These are phyloP conservation scores for Gobius niger DNA, from an alignment of 2,113 vertebrate species.

Conservation along the genomic window DNA sequence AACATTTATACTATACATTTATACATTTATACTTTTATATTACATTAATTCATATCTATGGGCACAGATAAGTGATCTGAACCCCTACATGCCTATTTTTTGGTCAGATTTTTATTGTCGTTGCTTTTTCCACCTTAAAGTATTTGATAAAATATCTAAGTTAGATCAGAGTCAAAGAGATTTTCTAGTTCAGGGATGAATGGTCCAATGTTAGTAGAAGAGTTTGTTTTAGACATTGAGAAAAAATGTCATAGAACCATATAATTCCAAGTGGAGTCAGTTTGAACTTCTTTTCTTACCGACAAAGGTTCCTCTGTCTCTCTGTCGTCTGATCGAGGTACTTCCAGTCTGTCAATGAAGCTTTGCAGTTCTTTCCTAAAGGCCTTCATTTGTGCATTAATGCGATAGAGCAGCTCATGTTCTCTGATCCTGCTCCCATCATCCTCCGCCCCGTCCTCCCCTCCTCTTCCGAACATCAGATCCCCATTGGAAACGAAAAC, in stretches of 20 bases:
- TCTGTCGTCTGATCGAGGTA: slow-evolving; percentile 85
- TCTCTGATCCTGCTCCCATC: slow-evolving; percentile 88
- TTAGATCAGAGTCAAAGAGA: background rate
- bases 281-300: slow-evolving; percentile 77
- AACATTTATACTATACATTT: too few species aligned
- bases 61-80: too few species aligned
- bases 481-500: slow-evolving; percentile 91
- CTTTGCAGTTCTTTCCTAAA: slow-evolving; percentile 95
- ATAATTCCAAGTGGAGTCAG: background rate
- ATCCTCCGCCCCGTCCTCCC: slow-evolving; percentile 84
- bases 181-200: background rate
- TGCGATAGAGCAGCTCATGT: slow-evolving; percentile 93
- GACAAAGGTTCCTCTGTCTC: slow-evolving; percentile 91
- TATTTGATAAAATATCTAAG: background rate
- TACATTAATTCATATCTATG: too few species aligned
- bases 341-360: slow-evolving; percentile 92
- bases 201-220: background rate
- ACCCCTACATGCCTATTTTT: too few species aligned
- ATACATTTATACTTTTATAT: too few species aligned
- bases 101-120: too few species aligned
- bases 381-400: slow-evolving; percentile 96
- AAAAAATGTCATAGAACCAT: background rate
- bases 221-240: background rate
- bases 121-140: too few species aligned
- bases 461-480: slow-evolving; percentile 78